Percentiles rank a stretch among this genome's conserved stretches.
Conservation (phyloP, 2,797 vertebrate genomes). For the Scomberomorus guttatus region DNA sequence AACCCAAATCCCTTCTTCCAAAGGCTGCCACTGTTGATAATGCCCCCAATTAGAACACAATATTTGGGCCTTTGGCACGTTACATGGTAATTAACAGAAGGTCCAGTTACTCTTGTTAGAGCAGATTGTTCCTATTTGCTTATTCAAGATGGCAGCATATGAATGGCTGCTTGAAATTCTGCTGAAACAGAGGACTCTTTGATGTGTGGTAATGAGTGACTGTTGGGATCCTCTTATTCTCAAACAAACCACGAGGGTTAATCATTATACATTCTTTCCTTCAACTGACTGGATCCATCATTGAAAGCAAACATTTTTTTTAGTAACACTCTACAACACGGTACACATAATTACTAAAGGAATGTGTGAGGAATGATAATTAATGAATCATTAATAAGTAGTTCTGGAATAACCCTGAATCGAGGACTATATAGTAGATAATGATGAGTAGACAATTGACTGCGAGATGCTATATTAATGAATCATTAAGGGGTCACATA, state of each 20-base stretch:
- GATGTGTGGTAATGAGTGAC: conserved; percentile 54
- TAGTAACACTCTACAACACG: no score
- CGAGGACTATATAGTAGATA: no score
- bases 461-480: no score
- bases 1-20: conserved; percentile 64
- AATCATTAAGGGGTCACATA: no score
- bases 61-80: conserved; percentile 58
- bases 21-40: conserved; percentile 61
- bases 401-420: no score
- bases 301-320: background rate
- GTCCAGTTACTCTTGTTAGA: conserved; percentile 39
- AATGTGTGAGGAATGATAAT: no score
- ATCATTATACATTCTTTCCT: conserved; percentile 20
- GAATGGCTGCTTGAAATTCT: conserved; percentile 50
- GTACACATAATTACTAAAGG: no score
- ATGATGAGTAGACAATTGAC: no score
- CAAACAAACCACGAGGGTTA: conserved; percentile 24
- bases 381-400: no score
- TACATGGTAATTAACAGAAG: conserved; percentile 60
- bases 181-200: conserved; percentile 55
- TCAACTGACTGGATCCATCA: background rate
- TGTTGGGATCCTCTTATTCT: conserved; percentile 22
- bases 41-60: conserved; percentile 65
- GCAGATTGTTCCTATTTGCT: conserved; percentile 28
- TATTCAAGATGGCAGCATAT: conserved; percentile 42